Evolutionary conservation across 2,113 vertebrate species (phyloP).

Genomic region (Motacilla alba): DNA sequence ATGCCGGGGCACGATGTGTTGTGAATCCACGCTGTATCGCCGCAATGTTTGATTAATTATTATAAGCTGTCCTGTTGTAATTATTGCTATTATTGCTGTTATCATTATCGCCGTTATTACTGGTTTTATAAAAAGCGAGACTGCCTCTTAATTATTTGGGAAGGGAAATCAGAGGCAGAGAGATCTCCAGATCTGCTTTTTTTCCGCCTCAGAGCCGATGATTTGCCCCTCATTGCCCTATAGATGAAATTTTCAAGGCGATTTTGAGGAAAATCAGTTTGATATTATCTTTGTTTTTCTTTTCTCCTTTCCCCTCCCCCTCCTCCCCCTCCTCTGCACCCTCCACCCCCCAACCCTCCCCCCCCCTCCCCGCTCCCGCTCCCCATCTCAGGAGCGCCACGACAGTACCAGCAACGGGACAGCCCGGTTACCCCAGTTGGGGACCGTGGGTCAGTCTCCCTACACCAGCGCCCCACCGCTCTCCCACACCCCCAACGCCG

Average conservation of each 20-base stretch:
- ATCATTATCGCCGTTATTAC: not conserved
- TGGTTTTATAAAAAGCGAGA: not conserved
- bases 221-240: not conserved
- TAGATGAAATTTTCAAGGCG: not conserved
- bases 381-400: no score
- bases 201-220: not conserved
- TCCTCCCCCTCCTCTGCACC: constrained; percentile 38
- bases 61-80: not conserved
- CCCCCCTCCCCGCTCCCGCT: no score
- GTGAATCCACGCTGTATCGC: not conserved
- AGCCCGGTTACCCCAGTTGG: no score
- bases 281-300: constrained; percentile 46
- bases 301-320: not conserved
- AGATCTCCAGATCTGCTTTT: not conserved
- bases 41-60: not conserved
- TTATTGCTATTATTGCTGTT: not conserved
- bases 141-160: not conserved
- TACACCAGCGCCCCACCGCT: no score
- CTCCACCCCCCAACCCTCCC: constrained; percentile 34
- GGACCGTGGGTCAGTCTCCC: no score
- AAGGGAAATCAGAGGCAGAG: not conserved
- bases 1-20: not conserved
- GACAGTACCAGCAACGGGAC: no score
- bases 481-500: no score
- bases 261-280: constrained; percentile 3